Percentiles rank a stretch among this genome's conserved stretches.
phyloP scores from a whole-genome alignment of 1,140 invertebrate species.

The Heterodera schachtii region DNA sequence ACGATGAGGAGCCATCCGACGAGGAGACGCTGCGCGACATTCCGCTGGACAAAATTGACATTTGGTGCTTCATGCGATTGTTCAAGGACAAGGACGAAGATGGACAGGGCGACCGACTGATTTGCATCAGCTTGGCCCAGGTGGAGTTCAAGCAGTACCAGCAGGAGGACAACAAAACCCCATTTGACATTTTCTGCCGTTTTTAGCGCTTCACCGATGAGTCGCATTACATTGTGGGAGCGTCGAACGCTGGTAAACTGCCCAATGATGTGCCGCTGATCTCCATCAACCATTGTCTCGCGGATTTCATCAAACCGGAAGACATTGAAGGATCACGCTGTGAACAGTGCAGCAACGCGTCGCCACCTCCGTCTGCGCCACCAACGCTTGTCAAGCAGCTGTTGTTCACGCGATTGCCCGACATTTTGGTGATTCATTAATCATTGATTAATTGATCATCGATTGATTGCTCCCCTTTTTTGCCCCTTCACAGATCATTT shows the following conservation, averaged over 20 bases:
- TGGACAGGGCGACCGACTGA: too few relatives aligned
- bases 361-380: too few relatives aligned
- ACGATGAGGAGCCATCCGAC: too few relatives aligned
- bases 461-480: not conserved
- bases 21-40: not conserved
- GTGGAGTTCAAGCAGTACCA: too few relatives aligned
- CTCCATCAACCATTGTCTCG: conserved; percentile 20
- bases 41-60: not conserved
- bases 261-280: not conserved
- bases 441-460: too few relatives aligned
- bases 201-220: too few relatives aligned
- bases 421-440: conserved; percentile 10
- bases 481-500: conserved; percentile 76
- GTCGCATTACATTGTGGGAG: too few relatives aligned
- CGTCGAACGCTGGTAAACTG: not conserved
- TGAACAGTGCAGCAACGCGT: conserved; percentile 11
- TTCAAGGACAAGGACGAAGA: too few relatives aligned
- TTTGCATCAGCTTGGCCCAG: too few relatives aligned
- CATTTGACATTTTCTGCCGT: too few relatives aligned
- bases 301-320: conserved; percentile 24
- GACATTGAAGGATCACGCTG: conserved; percentile 9
- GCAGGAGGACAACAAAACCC: too few relatives aligned
- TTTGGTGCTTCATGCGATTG: not conserved
- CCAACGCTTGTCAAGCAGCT: conserved; percentile 13
- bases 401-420: conserved; percentile 18